These are phyloP conservation scores for Poecilus cupreus DNA, from an alignment of 2,888 invertebrate species.

Conservation along the genomic window DNA sequence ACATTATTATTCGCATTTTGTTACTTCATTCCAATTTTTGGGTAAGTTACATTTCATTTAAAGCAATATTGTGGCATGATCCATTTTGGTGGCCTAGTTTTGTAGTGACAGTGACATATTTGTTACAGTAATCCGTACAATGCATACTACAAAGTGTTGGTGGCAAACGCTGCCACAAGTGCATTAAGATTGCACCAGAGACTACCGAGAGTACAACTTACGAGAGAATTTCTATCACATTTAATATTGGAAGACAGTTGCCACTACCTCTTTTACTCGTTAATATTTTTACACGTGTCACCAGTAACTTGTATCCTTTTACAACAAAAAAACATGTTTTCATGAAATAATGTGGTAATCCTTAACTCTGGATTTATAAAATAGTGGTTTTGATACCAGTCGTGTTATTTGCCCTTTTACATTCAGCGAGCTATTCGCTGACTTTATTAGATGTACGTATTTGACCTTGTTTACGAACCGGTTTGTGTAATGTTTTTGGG, in stretches of 20 bases:
- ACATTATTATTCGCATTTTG: constrained; percentile 88
- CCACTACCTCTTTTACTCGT: constrained; percentile 96
- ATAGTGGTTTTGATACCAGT: constrained; percentile 93
- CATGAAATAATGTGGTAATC: constrained; percentile 61
- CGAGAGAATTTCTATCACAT: constrained; percentile 86
- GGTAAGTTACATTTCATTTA: constrained; percentile 77
- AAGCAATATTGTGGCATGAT: constrained; percentile 3
- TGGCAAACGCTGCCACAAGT: constrained; percentile 95
- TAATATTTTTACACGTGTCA: constrained; percentile 89
- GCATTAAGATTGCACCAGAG: constrained; percentile 96
- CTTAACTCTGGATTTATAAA: constrained; percentile 68
- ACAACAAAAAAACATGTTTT: not conserved
- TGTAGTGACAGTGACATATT: not conserved
- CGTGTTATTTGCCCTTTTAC: constrained; percentile 92
- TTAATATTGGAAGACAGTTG: constrained; percentile 94
- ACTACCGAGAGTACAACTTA: constrained; percentile 88
- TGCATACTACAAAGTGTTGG: constrained; percentile 92
- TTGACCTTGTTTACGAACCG: constrained; percentile 45
- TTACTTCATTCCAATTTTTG: constrained; percentile 91
- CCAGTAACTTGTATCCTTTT: constrained; percentile 93
- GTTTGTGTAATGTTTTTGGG: not conserved
- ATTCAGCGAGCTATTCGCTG: constrained; percentile 93
- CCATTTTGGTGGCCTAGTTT: constrained; percentile 34
- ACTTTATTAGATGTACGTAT: constrained; percentile 92
- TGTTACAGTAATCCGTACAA: constrained; percentile 82